Base-by-base conservation (phyloP, 64 coral and sea anemone genomes). In the Montipora capricornis region DNA sequence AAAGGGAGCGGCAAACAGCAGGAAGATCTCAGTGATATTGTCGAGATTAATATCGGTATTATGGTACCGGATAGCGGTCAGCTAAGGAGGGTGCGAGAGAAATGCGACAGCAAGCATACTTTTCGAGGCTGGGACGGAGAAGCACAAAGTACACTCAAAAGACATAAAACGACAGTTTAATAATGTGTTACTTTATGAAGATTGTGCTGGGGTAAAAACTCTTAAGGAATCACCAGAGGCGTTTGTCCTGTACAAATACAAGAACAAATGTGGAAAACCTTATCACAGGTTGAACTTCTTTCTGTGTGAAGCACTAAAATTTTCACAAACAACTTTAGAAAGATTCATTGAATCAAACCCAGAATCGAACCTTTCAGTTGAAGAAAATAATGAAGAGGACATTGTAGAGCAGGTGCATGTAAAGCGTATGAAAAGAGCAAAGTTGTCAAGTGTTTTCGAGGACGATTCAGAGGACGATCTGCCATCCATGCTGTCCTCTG, bases 361-460 rank as follows among this genome's bases (percentile, higher is more conserved):
- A 71, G 68, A 10, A 71, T 71, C 68, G 68, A 71, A 19, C 73
- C 73, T 75, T 37, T 45, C 73, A 75, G 19, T 24, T 37, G 37
- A 37, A 37, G 37, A 37, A 37, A 37, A 37, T 37, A 37, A 37
- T 76, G 74, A 45, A 76, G 74, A 76, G 44, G 26, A 76, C 74
- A 76, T 76, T 76, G 74, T 76, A 76, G 74, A 76, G 49, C 74
- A 76, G 74, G 74, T 76, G 74, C 74, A 76, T 46, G 74, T 76
- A 76, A 76, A 76, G 74, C 8, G 74, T 76, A 48, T 76, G 45
- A 76, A 76, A 76, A 76, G 44, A 76, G 74, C 44, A 76, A 76
- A 76, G 74, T 76, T 76, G 44, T 76, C 74, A 76, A 76, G 74
- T 76, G 74, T 76, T 76, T 76, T 76, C 74, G 45, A 76, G 74